These are phyloP conservation scores for Melozone crissalis DNA, from an alignment of 2,113 vertebrate species.

Conservation along the genomic window DNA sequence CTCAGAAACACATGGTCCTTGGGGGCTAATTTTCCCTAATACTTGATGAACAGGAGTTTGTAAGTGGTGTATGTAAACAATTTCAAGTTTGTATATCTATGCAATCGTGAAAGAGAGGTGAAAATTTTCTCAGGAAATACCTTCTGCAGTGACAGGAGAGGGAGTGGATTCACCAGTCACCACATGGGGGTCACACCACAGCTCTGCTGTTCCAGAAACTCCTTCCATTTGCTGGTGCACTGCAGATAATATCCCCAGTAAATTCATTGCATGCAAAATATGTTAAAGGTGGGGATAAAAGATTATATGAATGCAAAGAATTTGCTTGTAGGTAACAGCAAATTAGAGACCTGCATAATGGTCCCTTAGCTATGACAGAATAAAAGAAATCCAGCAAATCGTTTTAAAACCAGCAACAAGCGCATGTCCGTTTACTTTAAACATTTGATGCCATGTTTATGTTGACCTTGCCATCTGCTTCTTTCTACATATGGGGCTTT, in stretches of 20 bases:
- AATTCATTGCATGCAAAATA: neutral
- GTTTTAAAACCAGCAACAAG: neutral
- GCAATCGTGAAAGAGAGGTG: neutral
- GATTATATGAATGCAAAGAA: neutral
- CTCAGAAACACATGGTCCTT: neutral
- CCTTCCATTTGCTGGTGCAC: neutral
- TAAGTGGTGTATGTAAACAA: neutral
- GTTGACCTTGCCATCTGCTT: neutral
- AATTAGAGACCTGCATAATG: neutral
- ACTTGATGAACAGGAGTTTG: neutral
- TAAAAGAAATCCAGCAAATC: neutral
- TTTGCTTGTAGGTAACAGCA: neutral
- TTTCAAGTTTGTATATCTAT: neutral
- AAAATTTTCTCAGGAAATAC: neutral
- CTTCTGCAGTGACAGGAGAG: neutral
- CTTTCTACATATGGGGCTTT: neutral
- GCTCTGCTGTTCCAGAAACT: neutral
- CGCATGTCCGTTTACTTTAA: neutral
- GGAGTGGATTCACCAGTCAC: neutral
- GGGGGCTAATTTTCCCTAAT: neutral
- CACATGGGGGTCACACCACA: neutral
- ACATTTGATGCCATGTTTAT: neutral
- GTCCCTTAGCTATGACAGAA: neutral
- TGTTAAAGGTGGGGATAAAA: neutral
- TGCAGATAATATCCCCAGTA: neutral